These are phyloP conservation scores for Rhinolophus sinicus DNA, from an alignment of 2,113 vertebrate species.

Conservation along the genomic window DNA sequence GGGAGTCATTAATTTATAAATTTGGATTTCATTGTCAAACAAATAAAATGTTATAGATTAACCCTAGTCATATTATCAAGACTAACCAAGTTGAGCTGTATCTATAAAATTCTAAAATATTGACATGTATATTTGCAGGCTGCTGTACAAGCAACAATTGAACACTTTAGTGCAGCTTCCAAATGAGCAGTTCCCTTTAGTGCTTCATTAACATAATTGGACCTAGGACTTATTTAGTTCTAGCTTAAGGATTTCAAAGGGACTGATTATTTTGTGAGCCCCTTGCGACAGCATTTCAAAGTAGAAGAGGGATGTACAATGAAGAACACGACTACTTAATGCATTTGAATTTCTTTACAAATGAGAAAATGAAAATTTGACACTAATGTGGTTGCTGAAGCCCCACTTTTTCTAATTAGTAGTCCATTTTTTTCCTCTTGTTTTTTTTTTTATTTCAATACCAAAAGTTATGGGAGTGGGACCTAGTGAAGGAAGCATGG, in stretches of 20 bases:
- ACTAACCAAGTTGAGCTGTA: neutral
- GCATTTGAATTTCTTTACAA: slow-evolving; percentile 21
- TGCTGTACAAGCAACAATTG: neutral
- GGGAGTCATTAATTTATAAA: neutral
- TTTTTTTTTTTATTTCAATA: neutral
- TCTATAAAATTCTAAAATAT: neutral
- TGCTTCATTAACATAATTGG: slow-evolving; percentile 48
- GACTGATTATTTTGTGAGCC: neutral
- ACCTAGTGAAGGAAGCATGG: neutral
- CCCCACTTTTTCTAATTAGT: neutral
- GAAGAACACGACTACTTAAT: neutral
- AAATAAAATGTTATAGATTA: neutral
- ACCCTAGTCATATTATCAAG: neutral
- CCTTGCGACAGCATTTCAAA: neutral
- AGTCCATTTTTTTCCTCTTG: neutral
- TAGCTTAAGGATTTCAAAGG: slow-evolving; percentile 51
- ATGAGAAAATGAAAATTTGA: slow-evolving; percentile 39
- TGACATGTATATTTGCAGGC: neutral
- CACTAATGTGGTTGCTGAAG: neutral
- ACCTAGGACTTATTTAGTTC: slow-evolving; percentile 11
- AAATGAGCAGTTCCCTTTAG: slow-evolving; percentile 22
- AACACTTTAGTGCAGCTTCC: neutral
- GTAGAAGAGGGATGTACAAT: neutral
- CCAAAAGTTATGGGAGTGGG: neutral
- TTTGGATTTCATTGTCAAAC: neutral